A percentile compares a stretch with the other conserved stretches of the same genome.
Conservation (phyloP, 1,140 invertebrate species). For the Heliconius nattereri region DNA sequence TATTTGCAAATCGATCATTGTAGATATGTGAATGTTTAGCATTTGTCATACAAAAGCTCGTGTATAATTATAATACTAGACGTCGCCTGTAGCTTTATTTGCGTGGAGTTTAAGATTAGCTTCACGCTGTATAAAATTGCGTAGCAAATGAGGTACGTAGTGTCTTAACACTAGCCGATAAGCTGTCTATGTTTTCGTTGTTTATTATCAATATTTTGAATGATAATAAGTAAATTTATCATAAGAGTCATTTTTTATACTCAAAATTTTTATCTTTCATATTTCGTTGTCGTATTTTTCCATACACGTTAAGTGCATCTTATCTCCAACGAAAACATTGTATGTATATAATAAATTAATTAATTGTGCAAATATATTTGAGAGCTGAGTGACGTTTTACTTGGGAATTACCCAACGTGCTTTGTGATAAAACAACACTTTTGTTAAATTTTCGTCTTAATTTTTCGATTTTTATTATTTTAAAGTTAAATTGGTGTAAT, state of each 20-base stretch:
- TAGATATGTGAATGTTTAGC: background rate
- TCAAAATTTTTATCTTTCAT: background rate
- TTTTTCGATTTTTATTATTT: background rate
- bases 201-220: no score
- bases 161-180: no score
- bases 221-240: no score
- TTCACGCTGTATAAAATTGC: no score
- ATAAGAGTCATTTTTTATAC: background rate
- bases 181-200: no score
- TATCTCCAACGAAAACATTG: conserved; percentile 17
- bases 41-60: background rate
- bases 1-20: background rate
- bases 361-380: conserved; percentile 9
- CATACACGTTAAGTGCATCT: conserved; percentile 11
- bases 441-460: background rate
- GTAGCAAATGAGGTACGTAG: no score
- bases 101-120: no score
- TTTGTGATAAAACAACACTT: background rate
- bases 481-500: background rate
- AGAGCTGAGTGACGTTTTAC: background rate
- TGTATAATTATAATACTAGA: background rate
- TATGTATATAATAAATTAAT: background rate
- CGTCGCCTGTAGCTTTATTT: no score
- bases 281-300: background rate
- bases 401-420: background rate